These are phyloP conservation scores for Abrostola triplasia DNA, from an alignment of 2,888 invertebrate genomes.

Conservation along the genomic window DNA sequence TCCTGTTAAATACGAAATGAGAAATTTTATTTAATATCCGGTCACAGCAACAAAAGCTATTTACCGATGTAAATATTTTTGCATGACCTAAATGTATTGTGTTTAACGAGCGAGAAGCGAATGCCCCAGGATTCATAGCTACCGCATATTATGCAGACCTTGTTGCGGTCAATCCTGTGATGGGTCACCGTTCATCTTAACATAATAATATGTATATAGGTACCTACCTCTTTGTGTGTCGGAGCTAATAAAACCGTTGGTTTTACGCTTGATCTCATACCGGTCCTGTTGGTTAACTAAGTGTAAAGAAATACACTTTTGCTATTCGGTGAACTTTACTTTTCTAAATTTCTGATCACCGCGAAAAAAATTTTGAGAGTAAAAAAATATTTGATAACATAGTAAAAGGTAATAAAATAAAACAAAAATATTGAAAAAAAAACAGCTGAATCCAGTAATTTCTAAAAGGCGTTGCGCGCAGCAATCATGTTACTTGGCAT, in stretches of 20 bases:
- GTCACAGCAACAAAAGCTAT: neutral
- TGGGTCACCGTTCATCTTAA: no score
- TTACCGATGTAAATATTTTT: neutral
- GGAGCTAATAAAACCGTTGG: no score
- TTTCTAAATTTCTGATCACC: no score
- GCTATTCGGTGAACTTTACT: no score
- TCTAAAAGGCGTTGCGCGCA: slow-evolving; percentile 58
- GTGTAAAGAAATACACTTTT: no score
- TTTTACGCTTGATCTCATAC: no score
- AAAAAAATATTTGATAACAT: neutral
- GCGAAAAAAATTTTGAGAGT: no score
- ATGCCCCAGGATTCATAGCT: neutral
- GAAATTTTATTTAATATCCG: slow-evolving; percentile 2
- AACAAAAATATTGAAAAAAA: slow-evolving; percentile 23
- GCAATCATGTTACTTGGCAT: slow-evolving; percentile 72
- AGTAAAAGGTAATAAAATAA: neutral
- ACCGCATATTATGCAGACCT: no score
- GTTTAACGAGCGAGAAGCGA: neutral
- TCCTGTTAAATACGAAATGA: neutral
- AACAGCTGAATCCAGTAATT: slow-evolving; percentile 54
- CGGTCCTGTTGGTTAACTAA: no score
- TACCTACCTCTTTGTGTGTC: no score
- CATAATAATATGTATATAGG: no score
- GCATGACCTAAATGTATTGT: neutral
- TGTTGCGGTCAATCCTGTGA: no score